Conservation (phyloP, 2,888 invertebrate species). For the Epinotia nisella region DNA sequence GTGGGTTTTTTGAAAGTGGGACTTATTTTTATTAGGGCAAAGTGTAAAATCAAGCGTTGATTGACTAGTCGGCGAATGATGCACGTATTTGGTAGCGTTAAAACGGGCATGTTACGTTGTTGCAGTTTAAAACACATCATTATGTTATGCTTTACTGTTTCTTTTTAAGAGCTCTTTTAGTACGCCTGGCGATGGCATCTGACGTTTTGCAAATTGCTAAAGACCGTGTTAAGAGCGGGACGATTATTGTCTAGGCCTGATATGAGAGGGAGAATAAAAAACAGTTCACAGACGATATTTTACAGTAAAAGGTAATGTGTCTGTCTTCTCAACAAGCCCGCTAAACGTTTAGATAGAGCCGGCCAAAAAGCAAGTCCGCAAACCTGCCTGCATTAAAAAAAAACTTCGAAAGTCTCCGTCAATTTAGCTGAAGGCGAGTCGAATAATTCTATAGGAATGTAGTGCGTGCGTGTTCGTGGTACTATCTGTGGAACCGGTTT, state of each 20-base stretch:
- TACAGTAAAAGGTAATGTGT: too few relatives aligned
- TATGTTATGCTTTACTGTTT: constrained; percentile 4
- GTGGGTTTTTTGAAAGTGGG: background rate
- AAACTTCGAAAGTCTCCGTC: constrained; percentile 25
- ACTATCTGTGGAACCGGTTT: constrained; percentile 73
- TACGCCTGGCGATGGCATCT: background rate
- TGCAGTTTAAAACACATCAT: constrained; percentile 5
- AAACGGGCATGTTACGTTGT: constrained; percentile 12
- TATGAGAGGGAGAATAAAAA: too few relatives aligned
- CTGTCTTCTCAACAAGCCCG: background rate
- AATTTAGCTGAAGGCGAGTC: constrained; percentile 33
- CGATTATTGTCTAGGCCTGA: background rate
- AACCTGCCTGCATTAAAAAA: constrained; percentile 9
- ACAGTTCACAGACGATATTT: too few relatives aligned
- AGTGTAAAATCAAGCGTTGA: background rate
- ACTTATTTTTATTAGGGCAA: background rate
- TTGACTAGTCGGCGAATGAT: background rate
- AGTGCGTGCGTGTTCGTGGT: constrained; percentile 39
- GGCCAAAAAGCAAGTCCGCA: constrained; percentile 4
- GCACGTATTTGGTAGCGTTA: constrained; percentile 7
- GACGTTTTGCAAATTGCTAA: background rate
- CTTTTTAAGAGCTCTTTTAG: background rate
- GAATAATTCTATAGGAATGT: constrained; percentile 41
- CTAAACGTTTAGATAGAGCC: background rate
- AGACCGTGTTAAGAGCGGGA: background rate